A percentile compares a stretch with the other conserved stretches of the same genome.
phyloP scores from a whole-genome alignment of 2,113 vertebrate species.

The Trachemys scripta region DNA sequence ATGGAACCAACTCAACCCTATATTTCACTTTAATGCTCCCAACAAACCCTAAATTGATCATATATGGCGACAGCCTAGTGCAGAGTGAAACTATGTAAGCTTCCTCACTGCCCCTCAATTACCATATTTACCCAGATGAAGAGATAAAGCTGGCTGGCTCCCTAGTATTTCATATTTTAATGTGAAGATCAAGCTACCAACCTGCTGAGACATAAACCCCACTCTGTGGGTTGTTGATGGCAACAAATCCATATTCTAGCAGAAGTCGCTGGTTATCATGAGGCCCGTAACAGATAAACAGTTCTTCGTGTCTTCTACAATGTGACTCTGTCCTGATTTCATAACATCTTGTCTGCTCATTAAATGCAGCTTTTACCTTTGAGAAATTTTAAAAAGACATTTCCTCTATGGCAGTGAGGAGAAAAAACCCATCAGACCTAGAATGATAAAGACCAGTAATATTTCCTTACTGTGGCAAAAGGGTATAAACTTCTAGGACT shows the following conservation, averaged over 20 bases:
- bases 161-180: not conserved
- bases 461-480: not conserved
- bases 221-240: slow-evolving; percentile 87
- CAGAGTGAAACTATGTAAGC: fast-evolving
- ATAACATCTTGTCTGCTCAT: slow-evolving; percentile 83
- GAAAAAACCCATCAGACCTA: not conserved
- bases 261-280: slow-evolving; percentile 93
- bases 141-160: not conserved
- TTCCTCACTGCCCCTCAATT: not conserved
- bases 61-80: no score
- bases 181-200: slow-evolving; percentile 44
- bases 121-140: not conserved
- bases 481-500: not conserved
- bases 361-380: slow-evolving; percentile 91
- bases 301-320: slow-evolving; percentile 82
- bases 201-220: slow-evolving; percentile 88
- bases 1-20: not conserved
- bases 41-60: not conserved
- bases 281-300: slow-evolving; percentile 93
- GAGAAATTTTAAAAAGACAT: not conserved
- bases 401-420: not conserved
- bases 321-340: slow-evolving; percentile 83
- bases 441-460: not conserved
- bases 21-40: not conserved
- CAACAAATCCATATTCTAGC: slow-evolving; percentile 93